phyloP scores from a whole-genome alignment of 2,113 vertebrate genomes.

The Gnathonemus longibarbis region DNA sequence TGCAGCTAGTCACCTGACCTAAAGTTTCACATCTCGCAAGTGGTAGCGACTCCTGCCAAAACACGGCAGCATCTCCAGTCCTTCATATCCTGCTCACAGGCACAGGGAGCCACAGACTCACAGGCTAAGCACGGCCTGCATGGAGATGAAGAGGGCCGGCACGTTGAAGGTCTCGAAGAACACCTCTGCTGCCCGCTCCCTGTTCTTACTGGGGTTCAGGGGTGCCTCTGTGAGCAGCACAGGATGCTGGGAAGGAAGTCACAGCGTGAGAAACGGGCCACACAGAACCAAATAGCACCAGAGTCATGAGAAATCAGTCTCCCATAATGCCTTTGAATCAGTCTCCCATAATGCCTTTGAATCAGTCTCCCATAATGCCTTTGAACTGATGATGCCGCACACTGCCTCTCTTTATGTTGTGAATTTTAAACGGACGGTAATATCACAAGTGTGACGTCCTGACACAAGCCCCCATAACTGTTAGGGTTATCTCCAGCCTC shows the following conservation, averaged over 20 bases:
- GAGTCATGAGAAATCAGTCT: background rate
- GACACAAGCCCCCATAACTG: background rate
- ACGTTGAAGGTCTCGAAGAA: conserved; percentile 90
- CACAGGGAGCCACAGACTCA: conserved; percentile 51
- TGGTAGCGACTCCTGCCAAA: background rate
- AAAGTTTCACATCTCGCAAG: background rate
- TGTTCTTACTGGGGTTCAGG: conserved; percentile 78
- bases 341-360: background rate
- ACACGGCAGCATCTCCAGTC: background rate
- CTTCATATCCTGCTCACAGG: background rate
- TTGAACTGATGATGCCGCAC: background rate
- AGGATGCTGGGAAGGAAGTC: conserved; percentile 63
- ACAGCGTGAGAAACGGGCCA: background rate
- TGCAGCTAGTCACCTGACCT: background rate
- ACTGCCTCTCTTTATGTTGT: background rate
- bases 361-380: background rate
- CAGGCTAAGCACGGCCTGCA: conserved; percentile 86
- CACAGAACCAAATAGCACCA: background rate
- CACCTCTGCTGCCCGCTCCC: conserved; percentile 79
- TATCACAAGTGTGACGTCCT: background rate
- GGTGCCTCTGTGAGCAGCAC: conserved; percentile 82
- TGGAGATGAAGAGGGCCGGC: conserved; percentile 81
- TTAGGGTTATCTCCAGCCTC: background rate
- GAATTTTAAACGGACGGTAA: background rate
- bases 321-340: background rate